Conservation (phyloP, 2,113 vertebrate species). For the Labeo catla region DNA sequence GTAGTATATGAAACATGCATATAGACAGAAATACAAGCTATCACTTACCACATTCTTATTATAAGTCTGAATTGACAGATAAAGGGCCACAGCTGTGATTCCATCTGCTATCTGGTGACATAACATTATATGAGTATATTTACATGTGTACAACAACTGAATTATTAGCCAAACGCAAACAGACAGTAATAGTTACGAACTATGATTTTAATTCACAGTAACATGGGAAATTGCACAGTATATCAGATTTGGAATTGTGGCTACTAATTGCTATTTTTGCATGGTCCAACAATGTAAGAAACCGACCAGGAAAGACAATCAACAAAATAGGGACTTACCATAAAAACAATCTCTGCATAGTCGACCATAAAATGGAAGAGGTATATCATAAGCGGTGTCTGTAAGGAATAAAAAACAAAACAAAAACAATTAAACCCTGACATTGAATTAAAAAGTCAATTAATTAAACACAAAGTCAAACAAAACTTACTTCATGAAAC, state of each 20-base stretch:
- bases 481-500: slow-evolving; percentile 92
- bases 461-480: background rate
- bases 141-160: background rate
- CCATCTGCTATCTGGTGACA: slow-evolving; percentile 85
- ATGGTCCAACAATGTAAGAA: background rate
- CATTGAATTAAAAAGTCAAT: background rate
- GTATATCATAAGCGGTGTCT: slow-evolving; percentile 97
- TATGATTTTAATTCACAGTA: background rate
- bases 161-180: background rate
- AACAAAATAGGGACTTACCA: slow-evolving; percentile 80
- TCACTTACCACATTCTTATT: slow-evolving; percentile 93
- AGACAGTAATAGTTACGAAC: background rate
- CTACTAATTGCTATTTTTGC: background rate
- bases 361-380: slow-evolving; percentile 97
- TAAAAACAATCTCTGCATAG: slow-evolving; percentile 94
- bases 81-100: slow-evolving; percentile 91
- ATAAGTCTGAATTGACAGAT: slow-evolving; percentile 90
- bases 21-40: background rate
- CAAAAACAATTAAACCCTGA: background rate
- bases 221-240: background rate
- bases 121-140: background rate
- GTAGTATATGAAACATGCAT: background rate
- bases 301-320: background rate
- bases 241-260: background rate
- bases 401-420: slow-evolving; percentile 63